Conservation (phyloP, 1,140 invertebrate species). For the Drosophila mauritiana region DNA sequence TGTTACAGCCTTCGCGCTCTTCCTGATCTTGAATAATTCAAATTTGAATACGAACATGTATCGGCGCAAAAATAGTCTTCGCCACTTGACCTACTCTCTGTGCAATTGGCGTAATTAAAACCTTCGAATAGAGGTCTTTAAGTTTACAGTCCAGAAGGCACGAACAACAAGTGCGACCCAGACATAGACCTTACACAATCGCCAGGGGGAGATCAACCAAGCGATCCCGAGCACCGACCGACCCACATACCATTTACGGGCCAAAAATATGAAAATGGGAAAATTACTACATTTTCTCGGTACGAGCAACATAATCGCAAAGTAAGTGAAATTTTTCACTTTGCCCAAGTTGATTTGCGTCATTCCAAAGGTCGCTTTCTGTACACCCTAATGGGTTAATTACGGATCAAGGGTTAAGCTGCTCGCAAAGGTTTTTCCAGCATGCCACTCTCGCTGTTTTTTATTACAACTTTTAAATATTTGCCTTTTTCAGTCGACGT, state of each 20-base stretch:
- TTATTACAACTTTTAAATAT: neutral
- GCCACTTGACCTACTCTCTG: conserved; percentile 66
- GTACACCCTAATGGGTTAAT: conserved; percentile 73
- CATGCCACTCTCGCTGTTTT: neutral
- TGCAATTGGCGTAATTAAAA: conserved; percentile 73
- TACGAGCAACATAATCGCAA: conserved; percentile 38
- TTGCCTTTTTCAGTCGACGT: conserved; percentile 1
- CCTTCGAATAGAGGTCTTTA: conserved; percentile 57
- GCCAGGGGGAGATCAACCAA: conserved; percentile 54
- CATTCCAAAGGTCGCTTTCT: conserved; percentile 70
- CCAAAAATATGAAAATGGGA: conserved; percentile 63
- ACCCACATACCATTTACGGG: conserved; percentile 65
- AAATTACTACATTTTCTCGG: conserved; percentile 72
- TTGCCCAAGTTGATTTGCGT: conserved; percentile 23
- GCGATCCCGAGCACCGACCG: conserved; percentile 60
- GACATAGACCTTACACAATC: conserved; percentile 69
- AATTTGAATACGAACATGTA: conserved; percentile 25
- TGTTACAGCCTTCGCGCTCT: conserved; percentile 18
- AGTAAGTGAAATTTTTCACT: conserved; percentile 68
- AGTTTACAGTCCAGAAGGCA: conserved; percentile 80
- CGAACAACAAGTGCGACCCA: conserved; percentile 54
- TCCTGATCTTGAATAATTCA: conserved; percentile 48
- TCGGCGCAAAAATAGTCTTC: conserved; percentile 29
- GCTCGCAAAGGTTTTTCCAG: conserved; percentile 19
- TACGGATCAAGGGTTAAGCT: conserved; percentile 29